Evolutionary conservation across 2,797 vertebrate species (phyloP).

Genomic region (Antrozous pallidus): DNA sequence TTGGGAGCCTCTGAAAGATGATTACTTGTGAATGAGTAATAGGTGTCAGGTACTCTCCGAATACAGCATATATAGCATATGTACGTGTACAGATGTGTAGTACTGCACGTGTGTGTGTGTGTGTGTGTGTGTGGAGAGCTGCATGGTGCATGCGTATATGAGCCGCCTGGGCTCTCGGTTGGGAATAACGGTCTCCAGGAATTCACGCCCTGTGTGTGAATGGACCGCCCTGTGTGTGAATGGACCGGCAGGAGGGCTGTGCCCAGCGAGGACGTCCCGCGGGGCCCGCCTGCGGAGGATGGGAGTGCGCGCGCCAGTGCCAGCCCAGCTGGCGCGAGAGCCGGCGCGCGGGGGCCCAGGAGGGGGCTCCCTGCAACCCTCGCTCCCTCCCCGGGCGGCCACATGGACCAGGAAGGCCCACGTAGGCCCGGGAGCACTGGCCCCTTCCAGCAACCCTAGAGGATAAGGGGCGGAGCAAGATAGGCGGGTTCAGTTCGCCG

Average conservation of each 20-base stretch:
- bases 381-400: background rate
- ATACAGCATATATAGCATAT: background rate
- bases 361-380: background rate
- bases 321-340: background rate
- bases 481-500: background rate
- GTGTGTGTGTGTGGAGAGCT: background rate
- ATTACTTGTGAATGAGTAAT: background rate
- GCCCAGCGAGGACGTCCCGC: background rate
- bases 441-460: background rate
- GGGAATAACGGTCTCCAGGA: constrained; percentile 3
- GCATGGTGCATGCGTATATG: background rate
- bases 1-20: background rate
- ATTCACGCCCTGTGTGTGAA: background rate
- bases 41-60: background rate
- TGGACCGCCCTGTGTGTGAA: background rate
- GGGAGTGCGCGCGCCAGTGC: too few species aligned
- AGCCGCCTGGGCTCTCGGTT: background rate
- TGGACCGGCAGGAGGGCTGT: background rate
- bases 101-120: background rate
- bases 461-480: background rate
- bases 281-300: background rate
- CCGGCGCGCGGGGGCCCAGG: background rate
- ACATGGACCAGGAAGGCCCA: background rate
- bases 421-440: background rate
- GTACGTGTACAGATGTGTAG: background rate